phyloP scores from a whole-genome alignment of 2,113 vertebrate species.

The Aramus guarauna region DNA sequence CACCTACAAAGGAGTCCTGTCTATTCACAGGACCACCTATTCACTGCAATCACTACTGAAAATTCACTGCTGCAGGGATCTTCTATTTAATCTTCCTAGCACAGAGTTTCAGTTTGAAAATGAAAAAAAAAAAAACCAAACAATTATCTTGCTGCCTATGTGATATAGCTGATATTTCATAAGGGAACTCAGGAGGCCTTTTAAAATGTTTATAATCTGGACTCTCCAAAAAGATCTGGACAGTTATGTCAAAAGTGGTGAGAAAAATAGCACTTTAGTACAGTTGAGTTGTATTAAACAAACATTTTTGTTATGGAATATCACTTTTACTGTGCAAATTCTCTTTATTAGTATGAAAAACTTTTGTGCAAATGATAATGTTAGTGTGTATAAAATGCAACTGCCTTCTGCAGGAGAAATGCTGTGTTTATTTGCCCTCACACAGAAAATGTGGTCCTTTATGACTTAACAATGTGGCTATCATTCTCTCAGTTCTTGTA shows the following conservation, averaged over 20 bases:
- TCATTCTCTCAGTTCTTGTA: not conserved
- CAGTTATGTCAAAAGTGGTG: not conserved
- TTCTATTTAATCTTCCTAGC: not conserved
- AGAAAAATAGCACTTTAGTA: not conserved
- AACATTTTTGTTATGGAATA: not conserved
- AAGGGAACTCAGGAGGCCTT: not conserved
- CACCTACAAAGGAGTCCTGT: not conserved
- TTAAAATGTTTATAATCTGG: not conserved
- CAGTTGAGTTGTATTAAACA: not conserved
- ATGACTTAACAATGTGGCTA: rapidly evolving
- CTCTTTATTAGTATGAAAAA: not conserved
- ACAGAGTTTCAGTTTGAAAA: not conserved
- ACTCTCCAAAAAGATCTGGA: not conserved
- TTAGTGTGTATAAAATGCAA: not conserved
- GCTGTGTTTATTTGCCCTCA: not conserved
- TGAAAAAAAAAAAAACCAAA: not conserved
- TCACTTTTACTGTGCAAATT: not conserved
- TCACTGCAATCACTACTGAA: not conserved
- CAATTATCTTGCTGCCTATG: not conserved
- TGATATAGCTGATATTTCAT: not conserved
- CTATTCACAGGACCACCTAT: rapidly evolving
- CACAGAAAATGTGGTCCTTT: not conserved
- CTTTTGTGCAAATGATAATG: not conserved
- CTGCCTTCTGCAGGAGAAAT: not conserved
- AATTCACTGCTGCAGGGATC: not conserved